phyloP scores from a whole-genome alignment of 64 coral and sea anemone genomes.

The Montipora foliosa region DNA sequence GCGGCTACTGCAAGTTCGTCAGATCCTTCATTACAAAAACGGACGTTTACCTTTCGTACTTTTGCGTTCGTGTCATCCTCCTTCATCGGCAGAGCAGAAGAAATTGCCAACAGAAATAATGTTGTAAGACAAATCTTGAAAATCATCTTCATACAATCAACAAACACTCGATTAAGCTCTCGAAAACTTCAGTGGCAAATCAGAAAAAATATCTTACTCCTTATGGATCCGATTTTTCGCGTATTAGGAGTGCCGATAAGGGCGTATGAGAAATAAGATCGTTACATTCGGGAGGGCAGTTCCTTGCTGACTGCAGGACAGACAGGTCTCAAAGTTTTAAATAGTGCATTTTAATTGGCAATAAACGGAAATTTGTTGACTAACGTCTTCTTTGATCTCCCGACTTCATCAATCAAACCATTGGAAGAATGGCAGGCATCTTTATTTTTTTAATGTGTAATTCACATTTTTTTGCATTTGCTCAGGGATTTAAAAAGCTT shows the following conservation, averaged over 20 bases:
- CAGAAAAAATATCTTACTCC: background rate
- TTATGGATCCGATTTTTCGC: background rate
- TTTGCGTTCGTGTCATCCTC: background rate
- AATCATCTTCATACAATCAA: constrained; percentile 41
- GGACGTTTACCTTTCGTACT: no score
- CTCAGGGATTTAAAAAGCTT: no score
- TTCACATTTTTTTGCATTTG: background rate
- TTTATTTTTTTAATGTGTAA: background rate
- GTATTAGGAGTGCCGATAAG: background rate
- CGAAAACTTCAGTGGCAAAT: background rate
- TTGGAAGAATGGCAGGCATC: no score
- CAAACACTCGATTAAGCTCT: constrained; percentile 21
- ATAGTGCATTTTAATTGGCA: constrained; percentile 49
- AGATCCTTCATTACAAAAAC: background rate
- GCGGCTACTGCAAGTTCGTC: no score
- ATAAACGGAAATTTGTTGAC: constrained; percentile 31
- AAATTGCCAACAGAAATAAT: constrained; percentile 5
- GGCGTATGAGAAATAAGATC: background rate
- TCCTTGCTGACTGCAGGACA: background rate
- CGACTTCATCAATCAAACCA: background rate
- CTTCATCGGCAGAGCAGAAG: background rate
- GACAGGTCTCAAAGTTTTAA: background rate
- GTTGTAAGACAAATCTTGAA: constrained; percentile 22
- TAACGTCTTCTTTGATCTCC: constrained; percentile 28
- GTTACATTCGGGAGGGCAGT: background rate